phyloP scores from a whole-genome alignment of 1,140 invertebrate genomes.

The Drosophila tani region DNA sequence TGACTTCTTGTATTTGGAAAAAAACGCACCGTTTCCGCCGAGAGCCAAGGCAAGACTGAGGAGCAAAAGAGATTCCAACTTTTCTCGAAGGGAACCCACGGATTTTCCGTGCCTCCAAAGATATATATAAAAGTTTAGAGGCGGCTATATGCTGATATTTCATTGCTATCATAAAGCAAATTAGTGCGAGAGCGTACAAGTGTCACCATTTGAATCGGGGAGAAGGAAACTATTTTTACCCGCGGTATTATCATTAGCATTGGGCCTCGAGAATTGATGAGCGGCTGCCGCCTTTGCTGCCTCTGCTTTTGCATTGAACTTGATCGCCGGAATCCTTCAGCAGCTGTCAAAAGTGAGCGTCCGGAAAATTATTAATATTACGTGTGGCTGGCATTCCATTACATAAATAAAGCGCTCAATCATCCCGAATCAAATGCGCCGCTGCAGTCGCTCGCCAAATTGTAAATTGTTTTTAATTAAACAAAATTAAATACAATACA shows the following conservation, averaged over 20 bases:
- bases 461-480: conserved; percentile 75
- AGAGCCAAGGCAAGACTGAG: conserved; percentile 73
- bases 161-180: conserved; percentile 78
- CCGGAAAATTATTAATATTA: conserved; percentile 26
- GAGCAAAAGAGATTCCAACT: conserved; percentile 30
- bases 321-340: conserved; percentile 52
- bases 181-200: conserved; percentile 68
- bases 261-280: conserved; percentile 41
- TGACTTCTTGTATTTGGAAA: conserved; percentile 7
- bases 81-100: conserved; percentile 57
- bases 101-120: conserved; percentile 69
- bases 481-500: conserved; percentile 55
- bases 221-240: conserved; percentile 36
- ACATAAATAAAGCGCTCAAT: conserved; percentile 46
- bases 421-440: conserved; percentile 64
- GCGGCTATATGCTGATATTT: conserved; percentile 62
- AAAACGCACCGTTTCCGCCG: conserved; percentile 67
- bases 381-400: conserved; percentile 20
- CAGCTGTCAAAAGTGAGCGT: conserved; percentile 48
- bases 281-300: neutral
- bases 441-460: conserved; percentile 39
- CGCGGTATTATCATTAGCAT: conserved; percentile 45
- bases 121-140: conserved; percentile 36
- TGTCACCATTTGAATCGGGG: conserved; percentile 40
- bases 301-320: conserved; percentile 61